These are phyloP conservation scores for Willisornis vidua DNA, from an alignment of 2,113 vertebrate genomes.

Conservation along the genomic window DNA sequence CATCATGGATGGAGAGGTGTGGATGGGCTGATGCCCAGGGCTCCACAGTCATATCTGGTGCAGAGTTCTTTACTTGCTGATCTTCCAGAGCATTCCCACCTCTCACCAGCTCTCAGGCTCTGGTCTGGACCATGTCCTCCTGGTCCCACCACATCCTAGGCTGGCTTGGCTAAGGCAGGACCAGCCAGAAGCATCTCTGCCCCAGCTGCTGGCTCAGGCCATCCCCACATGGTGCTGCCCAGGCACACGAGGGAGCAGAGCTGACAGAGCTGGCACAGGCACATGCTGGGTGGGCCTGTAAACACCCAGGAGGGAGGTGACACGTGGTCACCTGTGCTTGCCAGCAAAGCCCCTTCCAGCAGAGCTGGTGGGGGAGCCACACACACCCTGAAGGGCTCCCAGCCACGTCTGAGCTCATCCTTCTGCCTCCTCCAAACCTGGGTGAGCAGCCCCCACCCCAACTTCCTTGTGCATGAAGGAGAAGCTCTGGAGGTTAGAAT, in stretches of 20 bases:
- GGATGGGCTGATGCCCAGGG: not conserved
- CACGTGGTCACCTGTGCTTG: not conserved
- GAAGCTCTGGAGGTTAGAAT: not conserved
- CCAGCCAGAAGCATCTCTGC: not conserved
- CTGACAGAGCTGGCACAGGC: not conserved
- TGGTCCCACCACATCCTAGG: not conserved
- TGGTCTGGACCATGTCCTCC: fast-evolving
- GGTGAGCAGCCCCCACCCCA: not conserved
- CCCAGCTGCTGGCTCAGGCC: not conserved
- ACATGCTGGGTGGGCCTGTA: not conserved
- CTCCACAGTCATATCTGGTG: not conserved
- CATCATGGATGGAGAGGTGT: not conserved
- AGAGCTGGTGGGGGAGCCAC: not conserved
- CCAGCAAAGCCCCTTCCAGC: not conserved
- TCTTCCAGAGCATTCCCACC: not conserved
- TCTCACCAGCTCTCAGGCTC: not conserved
- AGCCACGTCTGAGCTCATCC: fast-evolving
- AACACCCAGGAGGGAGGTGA: not conserved
- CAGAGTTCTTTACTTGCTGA: fast-evolving
- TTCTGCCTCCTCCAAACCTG: not conserved
- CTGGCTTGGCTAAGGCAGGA: not conserved
- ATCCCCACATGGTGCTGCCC: not conserved
- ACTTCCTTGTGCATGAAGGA: fast-evolving
- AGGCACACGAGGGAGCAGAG: not conserved
- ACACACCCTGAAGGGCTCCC: not conserved